phyloP scores from a whole-genome alignment of 1,140 invertebrate species.

The Mya arenaria region DNA sequence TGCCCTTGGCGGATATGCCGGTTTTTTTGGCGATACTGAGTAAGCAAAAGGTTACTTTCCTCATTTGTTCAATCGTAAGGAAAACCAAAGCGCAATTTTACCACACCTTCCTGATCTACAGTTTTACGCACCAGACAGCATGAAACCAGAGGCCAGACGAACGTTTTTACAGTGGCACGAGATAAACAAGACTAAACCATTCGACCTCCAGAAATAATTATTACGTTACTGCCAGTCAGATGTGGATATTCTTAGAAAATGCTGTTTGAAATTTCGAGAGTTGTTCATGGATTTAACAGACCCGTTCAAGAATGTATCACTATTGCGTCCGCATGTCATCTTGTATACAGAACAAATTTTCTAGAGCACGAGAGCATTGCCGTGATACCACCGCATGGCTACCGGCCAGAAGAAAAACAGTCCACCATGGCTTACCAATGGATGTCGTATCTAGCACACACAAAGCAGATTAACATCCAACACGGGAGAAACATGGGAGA shows the following conservation, averaged over 20 bases:
- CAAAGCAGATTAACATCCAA: neutral
- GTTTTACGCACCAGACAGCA: neutral
- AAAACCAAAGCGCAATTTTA: slow-evolving; percentile 1
- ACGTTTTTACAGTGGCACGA: slow-evolving; percentile 16
- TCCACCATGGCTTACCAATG: neutral
- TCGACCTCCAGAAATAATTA: slow-evolving; percentile 5
- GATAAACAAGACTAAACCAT: neutral
- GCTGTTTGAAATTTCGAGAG: slow-evolving; percentile 14
- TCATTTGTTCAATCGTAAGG: slow-evolving; percentile 9
- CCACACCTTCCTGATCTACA: neutral
- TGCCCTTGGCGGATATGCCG: neutral
- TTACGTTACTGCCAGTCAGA: slow-evolving; percentile 16
- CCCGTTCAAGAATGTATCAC: slow-evolving; percentile 1
- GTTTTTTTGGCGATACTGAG: slow-evolving; percentile 8
- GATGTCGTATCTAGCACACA: neutral
- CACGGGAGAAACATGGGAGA: slow-evolving; percentile 44
- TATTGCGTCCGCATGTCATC: neutral
- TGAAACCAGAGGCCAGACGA: neutral
- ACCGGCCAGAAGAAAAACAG: neutral
- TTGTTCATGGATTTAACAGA: neutral
- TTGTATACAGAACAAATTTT: slow-evolving; percentile 16
- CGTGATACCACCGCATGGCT: neutral
- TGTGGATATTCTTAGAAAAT: slow-evolving; percentile 41
- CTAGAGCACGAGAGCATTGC: neutral
- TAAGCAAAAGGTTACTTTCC: slow-evolving; percentile 36